Base-by-base conservation (phyloP, 2,113 vertebrate species). In the Lophochroa leadbeateri region DNA sequence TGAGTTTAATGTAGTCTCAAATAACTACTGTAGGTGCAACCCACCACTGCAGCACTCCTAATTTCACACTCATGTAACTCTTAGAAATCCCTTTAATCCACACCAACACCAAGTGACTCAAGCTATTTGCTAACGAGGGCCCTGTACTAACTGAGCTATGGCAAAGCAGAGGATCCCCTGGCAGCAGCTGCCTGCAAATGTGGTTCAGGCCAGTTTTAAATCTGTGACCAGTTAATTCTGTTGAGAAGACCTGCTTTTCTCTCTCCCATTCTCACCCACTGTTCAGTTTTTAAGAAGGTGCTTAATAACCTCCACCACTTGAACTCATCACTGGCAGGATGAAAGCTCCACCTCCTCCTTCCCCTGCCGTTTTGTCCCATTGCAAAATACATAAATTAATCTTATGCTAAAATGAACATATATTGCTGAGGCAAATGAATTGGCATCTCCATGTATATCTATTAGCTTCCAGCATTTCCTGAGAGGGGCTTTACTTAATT, bases 401-500 rank as follows among this genome's bases (percentile, higher is more conserved):
- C 41, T 69, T 74, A 69, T 50, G 74, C 65, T 94, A 89, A 91
- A 96, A 96, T 89, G 89, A 92, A 94, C 91, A 87, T 89, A 82
- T 9, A 94, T 86, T 82, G 76, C 72, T 89, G 83, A 95, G 61
- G 88, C 80, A 94, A 96, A 92, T 84, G 31, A 96, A 86, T 31
- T 91, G 80, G 72, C 64, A 82, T 91, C 58, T 57, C 70, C n/a
- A 11, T 17, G 57, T 93, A 12, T 55, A 93, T 39, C 92, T 96
- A 52, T 93, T 88, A 84, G 52, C 82, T 88, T 82, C 80, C 57
- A 90, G 95, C 86, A 92, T 90, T 92, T 95, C 94, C 90, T 91
- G 88, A 89, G 88, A 80, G 39, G 55, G 81, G 61, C n/a, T 90
- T 89, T 88, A 93, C 88, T 96, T 97, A 90, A 96, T 96, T 93